These are phyloP conservation scores for Epizoanthus fatuus DNA, from an alignment of 92 coral and sea anemone genomes.

Conservation along the genomic window DNA sequence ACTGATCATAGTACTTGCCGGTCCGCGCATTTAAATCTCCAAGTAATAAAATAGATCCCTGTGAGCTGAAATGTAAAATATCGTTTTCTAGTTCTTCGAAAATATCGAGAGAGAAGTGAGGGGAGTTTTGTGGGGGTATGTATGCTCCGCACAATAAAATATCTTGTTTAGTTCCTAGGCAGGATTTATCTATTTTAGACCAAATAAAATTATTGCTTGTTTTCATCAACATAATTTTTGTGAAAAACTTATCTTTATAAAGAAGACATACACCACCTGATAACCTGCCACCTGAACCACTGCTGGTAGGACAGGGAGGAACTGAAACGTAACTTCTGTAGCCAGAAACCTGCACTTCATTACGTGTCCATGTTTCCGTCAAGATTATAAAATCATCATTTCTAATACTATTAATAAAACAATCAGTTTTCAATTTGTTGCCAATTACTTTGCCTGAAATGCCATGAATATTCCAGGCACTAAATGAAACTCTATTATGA, in stretches of 20 bases:
- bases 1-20: too few species aligned
- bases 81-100: too few species aligned
- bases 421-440: slow-evolving; percentile 24
- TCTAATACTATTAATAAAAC: slow-evolving; percentile 3
- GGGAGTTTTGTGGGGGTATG: neutral
- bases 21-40: too few species aligned
- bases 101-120: too few species aligned
- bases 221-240: neutral
- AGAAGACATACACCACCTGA: slow-evolving; percentile 12
- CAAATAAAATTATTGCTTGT: slow-evolving; percentile 12
- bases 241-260: neutral
- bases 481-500: slow-evolving; percentile 29
- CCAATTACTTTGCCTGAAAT: slow-evolving; percentile 29
- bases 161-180: slow-evolving; percentile 3
- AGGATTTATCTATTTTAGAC: slow-evolving; percentile 3
- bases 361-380: slow-evolving; percentile 48
- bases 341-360: slow-evolving; percentile 23
- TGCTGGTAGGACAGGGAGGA: slow-evolving; percentile 3
- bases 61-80: too few species aligned
- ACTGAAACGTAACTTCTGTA: slow-evolving; percentile 24
- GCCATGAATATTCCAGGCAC: slow-evolving; percentile 56
- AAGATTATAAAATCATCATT: slow-evolving; percentile 41
- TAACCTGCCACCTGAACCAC: neutral
- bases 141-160: slow-evolving; percentile 17
- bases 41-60: too few species aligned